Conservation (phyloP, 2,888 invertebrate genomes). For the Eupithecia exiguata region DNA sequence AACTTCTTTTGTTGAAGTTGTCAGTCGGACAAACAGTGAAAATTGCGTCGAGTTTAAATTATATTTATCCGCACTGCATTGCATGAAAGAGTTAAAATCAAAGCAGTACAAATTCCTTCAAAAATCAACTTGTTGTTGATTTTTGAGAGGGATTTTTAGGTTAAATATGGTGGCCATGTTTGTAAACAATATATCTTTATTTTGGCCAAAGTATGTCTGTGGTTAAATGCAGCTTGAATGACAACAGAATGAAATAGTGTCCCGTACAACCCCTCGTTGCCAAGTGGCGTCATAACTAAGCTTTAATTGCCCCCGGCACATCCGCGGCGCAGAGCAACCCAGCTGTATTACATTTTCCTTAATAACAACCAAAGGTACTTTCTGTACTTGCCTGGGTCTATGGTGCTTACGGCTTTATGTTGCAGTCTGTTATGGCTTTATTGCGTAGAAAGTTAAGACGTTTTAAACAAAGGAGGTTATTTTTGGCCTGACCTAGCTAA, state of each 20-base stretch:
- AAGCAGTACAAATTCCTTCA: too few relatives aligned
- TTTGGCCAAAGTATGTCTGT: too few relatives aligned
- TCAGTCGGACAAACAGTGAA: too few relatives aligned
- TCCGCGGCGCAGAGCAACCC: constrained; percentile 52
- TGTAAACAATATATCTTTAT: too few relatives aligned
- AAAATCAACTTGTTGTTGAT: too few relatives aligned
- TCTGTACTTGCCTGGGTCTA: background rate
- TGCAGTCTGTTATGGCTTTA: background rate
- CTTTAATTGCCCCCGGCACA: constrained; percentile 58
- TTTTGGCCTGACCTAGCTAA: background rate
- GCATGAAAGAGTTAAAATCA: too few relatives aligned
- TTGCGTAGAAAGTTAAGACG: background rate
- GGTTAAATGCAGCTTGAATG: too few relatives aligned
- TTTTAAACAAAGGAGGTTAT: background rate
- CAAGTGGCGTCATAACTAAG: constrained; percentile 57
- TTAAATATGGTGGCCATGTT: too few relatives aligned
- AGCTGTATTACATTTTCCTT: constrained; percentile 55
- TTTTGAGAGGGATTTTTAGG: too few relatives aligned
- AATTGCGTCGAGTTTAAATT: too few relatives aligned
- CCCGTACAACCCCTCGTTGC: constrained; percentile 29
- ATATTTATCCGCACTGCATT: too few relatives aligned
- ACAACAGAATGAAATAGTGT: constrained; percentile 3
- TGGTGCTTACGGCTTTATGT: background rate
- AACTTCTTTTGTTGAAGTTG: too few relatives aligned
- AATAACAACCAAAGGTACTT: constrained; percentile 26